Evolutionary conservation across 1,140 invertebrate species (phyloP).

Genomic region (Melanaphis sacchari): DNA sequence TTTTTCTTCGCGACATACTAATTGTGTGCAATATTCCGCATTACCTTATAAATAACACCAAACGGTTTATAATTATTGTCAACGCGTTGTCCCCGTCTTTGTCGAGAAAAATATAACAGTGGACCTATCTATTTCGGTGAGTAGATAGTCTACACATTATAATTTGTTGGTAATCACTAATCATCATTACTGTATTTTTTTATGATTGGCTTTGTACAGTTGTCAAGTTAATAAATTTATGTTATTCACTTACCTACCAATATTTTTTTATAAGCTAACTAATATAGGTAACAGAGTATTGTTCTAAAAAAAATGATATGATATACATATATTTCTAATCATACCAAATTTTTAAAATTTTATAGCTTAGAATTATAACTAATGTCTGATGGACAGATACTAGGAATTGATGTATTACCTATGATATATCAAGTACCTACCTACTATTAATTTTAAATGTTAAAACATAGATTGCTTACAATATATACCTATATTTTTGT

Average conservation of each 20-base stretch:
- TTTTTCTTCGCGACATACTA: slow-evolving; percentile 21
- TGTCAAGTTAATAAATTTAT: neutral
- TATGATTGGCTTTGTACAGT: neutral
- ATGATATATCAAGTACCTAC: neutral
- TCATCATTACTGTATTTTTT: neutral
- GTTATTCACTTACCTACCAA: neutral
- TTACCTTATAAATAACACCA: neutral
- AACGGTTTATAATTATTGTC: neutral
- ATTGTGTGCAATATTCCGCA: neutral
- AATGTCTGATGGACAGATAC: neutral
- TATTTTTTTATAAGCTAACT: neutral
- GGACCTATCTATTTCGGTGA: neutral
- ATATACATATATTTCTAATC: neutral
- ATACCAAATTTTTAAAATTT: neutral
- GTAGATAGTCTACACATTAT: neutral
- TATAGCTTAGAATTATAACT: neutral
- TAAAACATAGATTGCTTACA: neutral
- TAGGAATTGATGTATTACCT: neutral
- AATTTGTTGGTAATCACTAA: neutral
- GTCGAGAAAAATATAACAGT: neutral
- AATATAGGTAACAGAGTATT: neutral
- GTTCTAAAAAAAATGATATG: neutral
- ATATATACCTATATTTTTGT: too few species aligned
- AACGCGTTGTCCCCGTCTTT: neutral
- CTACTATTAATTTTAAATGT: neutral